Evolutionary conservation across 1,140 invertebrate genomes (phyloP).

Genomic region (Tigriopus japonicus): DNA sequence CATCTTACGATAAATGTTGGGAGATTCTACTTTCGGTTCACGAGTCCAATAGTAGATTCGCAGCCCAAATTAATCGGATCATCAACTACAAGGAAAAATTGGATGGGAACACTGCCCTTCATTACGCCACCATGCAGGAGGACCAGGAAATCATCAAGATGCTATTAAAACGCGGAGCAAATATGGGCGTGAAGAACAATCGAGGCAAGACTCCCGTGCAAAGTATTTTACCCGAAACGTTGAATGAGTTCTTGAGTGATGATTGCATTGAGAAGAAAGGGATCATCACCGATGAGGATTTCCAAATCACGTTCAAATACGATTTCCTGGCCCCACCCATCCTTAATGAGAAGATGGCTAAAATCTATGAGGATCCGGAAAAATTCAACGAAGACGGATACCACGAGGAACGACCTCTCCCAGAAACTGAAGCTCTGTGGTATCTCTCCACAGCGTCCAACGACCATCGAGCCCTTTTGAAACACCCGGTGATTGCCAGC

Average conservation of each 20-base stretch:
- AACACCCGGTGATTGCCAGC: conserved; percentile 55
- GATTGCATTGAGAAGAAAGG: not conserved
- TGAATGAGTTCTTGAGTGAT: not conserved
- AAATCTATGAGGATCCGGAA: not conserved
- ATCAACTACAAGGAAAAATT: not conserved
- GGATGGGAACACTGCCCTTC: not conserved
- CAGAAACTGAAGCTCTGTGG: conserved; percentile 11
- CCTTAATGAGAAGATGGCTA: not conserved
- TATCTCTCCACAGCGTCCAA: conserved; percentile 4
- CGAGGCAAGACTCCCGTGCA: not conserved
- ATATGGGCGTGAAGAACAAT: conserved; percentile 15
- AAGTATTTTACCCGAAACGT: not conserved
- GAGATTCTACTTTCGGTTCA: not conserved
- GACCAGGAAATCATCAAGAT: not conserved
- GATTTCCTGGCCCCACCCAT: conserved; percentile 7
- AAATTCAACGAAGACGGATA: not conserved
- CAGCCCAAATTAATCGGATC: not conserved
- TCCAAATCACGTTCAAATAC: conserved; percentile 10
- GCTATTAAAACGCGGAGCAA: conserved; percentile 1
- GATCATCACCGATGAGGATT: conserved; percentile 13
- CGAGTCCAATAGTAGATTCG: not conserved
- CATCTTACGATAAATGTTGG: not conserved
- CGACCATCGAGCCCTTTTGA: conserved; percentile 31
- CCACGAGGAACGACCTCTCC: not conserved
- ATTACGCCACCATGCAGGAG: not conserved